phyloP scores from a whole-genome alignment of 2,797 vertebrate genomes.

The Furcifer pardalis region DNA sequence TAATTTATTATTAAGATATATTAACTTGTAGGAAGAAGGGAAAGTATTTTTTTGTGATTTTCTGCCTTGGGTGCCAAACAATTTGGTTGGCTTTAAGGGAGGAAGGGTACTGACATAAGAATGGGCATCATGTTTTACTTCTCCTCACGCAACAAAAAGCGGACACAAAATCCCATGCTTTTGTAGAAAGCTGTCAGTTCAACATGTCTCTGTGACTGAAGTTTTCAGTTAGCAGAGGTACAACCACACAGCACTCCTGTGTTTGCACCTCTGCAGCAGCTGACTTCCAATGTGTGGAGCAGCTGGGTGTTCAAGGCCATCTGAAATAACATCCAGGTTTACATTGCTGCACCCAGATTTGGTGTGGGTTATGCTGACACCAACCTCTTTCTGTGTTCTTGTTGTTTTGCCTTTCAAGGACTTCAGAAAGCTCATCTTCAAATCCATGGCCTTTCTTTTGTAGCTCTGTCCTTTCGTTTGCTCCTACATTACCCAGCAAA shows the following conservation, averaged over 20 bases:
- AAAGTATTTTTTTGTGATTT: not conserved
- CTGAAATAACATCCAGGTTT: constrained; percentile 55
- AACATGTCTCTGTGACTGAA: constrained; percentile 11
- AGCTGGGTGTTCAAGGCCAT: constrained; percentile 49
- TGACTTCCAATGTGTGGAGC: constrained; percentile 19
- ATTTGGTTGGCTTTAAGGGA: not conserved
- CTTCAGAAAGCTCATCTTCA: constrained; percentile 74
- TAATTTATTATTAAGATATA: no score
- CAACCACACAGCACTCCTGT: not conserved
- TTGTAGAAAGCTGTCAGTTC: constrained; percentile 11
- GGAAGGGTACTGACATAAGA: not conserved
- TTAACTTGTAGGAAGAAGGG: not conserved
- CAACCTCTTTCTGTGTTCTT: constrained; percentile 76
- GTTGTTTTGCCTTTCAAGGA: constrained; percentile 68
- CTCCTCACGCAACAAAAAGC: not conserved
- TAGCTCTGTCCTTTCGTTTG: constrained; percentile 78
- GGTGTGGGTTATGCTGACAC: constrained; percentile 50
- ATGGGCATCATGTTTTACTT: not conserved
- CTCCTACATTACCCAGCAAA: constrained; percentile 75
- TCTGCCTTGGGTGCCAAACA: not conserved
- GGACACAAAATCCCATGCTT: no score
- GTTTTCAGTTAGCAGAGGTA: constrained; percentile 10
- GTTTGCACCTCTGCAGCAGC: not conserved
- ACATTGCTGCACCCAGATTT: constrained; percentile 47
- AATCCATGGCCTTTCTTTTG: constrained; percentile 73